Conservation (phyloP, 2,888 invertebrate species). For the Oscheius sp. region DNA sequence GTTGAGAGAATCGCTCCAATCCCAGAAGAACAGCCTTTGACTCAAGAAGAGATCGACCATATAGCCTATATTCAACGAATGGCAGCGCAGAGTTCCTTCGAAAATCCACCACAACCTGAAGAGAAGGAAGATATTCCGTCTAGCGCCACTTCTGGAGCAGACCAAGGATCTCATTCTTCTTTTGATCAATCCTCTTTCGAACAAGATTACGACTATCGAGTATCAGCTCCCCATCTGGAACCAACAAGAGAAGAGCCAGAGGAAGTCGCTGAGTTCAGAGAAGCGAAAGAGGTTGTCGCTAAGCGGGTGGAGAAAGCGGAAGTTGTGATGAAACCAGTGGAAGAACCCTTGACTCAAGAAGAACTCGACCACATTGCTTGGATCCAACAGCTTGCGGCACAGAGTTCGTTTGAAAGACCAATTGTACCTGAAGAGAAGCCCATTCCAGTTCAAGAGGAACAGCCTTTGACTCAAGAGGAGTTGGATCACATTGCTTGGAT, state of each 20-base stretch:
- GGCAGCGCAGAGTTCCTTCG: conserved; percentile 44
- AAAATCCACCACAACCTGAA: conserved; percentile 8
- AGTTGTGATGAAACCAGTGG: not conserved
- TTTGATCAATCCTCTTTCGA: conserved; percentile 20
- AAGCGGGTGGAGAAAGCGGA: not conserved
- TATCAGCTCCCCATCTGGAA: conserved; percentile 18
- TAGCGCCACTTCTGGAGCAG: conserved; percentile 39
- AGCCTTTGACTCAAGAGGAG: conserved; percentile 37
- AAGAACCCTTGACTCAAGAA: conserved; percentile 29
- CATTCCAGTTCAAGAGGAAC: not conserved
- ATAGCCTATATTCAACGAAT: conserved; percentile 40
- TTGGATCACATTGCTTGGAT: conserved; percentile 46
- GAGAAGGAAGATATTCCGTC: conserved; percentile 13
- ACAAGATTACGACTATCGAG: not conserved
- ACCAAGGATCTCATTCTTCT: conserved; percentile 1
- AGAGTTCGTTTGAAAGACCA: conserved; percentile 39
- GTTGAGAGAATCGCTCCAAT: not conserved
- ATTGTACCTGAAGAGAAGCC: not conserved
- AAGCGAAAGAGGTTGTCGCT: not conserved
- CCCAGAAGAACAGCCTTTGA: not conserved
- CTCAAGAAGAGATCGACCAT: conserved; percentile 51
- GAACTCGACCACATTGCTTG: conserved; percentile 50
- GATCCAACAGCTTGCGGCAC: conserved; percentile 41
- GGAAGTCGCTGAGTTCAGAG: not conserved
- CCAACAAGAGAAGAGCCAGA: conserved; percentile 8